Evolutionary conservation across 2,797 vertebrate species (phyloP).

Genomic region (Gila robusta): DNA sequence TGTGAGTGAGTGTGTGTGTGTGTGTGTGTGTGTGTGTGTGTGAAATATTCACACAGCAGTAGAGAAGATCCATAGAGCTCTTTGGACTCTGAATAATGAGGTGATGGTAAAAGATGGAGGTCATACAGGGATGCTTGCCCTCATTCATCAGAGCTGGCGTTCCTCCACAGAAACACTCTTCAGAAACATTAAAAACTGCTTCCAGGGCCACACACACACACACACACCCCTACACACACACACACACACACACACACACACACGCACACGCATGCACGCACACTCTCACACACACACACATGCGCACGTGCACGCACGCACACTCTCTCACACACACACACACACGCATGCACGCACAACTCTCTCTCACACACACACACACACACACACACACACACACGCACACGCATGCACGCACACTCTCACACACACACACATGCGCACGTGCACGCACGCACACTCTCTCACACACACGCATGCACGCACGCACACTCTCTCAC

Average conservation of each 20-base stretch:
- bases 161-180: constrained; percentile 63
- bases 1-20: constrained; percentile 22
- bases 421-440: background rate
- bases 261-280: too few species aligned
- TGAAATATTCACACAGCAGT: constrained; percentile 34
- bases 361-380: constrained; percentile 6
- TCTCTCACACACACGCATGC: too few species aligned
- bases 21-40: constrained; percentile 48
- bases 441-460: too few species aligned
- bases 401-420: too few species aligned
- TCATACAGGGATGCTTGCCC: constrained; percentile 63
- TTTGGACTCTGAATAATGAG: constrained; percentile 64
- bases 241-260: background rate
- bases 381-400: constrained; percentile 19
- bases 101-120: constrained; percentile 65
- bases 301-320: too few species aligned
- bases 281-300: constrained; percentile 10
- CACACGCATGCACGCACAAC: background rate
- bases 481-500: background rate
- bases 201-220: constrained; percentile 54
- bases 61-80: constrained; percentile 53
- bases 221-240: background rate
- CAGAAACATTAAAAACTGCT: constrained; percentile 65
- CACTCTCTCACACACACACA: background rate
- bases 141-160: constrained; percentile 65